Percentiles rank a stretch among this genome's conserved stretches.
These are phyloP conservation scores for Nomada lathburiana DNA, from an alignment of 2,888 invertebrate species.

Conservation along the genomic window DNA sequence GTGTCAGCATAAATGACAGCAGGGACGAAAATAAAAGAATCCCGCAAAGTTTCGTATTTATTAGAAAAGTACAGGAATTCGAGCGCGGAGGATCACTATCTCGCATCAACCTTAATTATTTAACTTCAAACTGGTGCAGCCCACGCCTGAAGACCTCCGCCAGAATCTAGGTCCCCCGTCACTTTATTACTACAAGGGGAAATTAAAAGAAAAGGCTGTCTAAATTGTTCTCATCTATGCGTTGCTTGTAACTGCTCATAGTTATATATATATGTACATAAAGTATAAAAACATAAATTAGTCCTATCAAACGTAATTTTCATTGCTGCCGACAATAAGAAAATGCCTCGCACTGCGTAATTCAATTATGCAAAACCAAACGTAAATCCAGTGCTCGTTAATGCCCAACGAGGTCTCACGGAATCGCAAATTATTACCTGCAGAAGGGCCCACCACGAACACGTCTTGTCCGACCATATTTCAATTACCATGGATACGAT, in stretches of 20 bases:
- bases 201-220: constrained; percentile 8
- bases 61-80: background rate
- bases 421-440: background rate
- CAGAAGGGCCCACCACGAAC: background rate
- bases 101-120: background rate
- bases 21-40: background rate
- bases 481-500: background rate
- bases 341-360: too few relatives aligned
- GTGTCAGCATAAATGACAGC: too few relatives aligned
- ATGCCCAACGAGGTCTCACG: too few relatives aligned
- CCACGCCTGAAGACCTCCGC: background rate
- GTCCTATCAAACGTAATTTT: too few relatives aligned
- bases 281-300: background rate
- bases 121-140: constrained; percentile 12
- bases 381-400: too few relatives aligned
- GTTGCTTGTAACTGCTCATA: background rate
- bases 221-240: background rate
- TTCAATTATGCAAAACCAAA: too few relatives aligned
- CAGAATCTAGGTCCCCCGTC: constrained; percentile 23
- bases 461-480: background rate
- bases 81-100: background rate
- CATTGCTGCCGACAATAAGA: too few relatives aligned
- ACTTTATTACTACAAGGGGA: constrained; percentile 9
- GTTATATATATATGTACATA: too few relatives aligned
- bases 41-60: background rate